These are phyloP conservation scores for Dicaeum eximium DNA, from an alignment of 2,113 vertebrate species.

Conservation along the genomic window DNA sequence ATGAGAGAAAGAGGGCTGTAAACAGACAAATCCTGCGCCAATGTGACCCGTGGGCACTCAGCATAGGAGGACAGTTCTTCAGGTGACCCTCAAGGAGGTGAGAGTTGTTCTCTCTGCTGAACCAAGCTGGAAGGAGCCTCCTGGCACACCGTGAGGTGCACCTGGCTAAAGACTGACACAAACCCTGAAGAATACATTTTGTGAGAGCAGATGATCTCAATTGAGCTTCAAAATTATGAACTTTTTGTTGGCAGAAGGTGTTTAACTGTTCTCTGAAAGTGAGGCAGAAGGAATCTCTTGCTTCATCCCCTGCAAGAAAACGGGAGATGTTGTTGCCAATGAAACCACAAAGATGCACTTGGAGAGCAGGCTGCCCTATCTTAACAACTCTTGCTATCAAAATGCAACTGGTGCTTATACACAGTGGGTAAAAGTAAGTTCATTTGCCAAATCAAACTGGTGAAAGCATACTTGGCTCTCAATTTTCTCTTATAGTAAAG, in stretches of 20 bases:
- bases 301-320: neutral
- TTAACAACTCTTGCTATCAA: neutral
- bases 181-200: neutral
- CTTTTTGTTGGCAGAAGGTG: neutral
- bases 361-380: neutral
- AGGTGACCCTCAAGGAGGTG: neutral
- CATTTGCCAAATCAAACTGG: neutral
- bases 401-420: neutral
- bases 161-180: neutral
- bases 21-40: neutral
- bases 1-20: accelerated
- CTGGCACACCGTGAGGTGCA: neutral
- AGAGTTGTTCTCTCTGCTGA: neutral
- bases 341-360: neutral
- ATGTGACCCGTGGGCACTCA: accelerated
- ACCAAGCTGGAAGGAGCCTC: neutral
- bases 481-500: neutral
- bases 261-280: neutral
- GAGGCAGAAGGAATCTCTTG: neutral
- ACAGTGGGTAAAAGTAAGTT: neutral
- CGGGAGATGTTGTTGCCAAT: neutral
- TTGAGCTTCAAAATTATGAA: neutral
- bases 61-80: neutral
- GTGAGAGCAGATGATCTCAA: neutral
- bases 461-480: neutral